Evolutionary conservation across 2,888 invertebrate species (phyloP), one percentile per base, ranked within the genome.

Genomic region (Conchocele bisecta): DNA sequence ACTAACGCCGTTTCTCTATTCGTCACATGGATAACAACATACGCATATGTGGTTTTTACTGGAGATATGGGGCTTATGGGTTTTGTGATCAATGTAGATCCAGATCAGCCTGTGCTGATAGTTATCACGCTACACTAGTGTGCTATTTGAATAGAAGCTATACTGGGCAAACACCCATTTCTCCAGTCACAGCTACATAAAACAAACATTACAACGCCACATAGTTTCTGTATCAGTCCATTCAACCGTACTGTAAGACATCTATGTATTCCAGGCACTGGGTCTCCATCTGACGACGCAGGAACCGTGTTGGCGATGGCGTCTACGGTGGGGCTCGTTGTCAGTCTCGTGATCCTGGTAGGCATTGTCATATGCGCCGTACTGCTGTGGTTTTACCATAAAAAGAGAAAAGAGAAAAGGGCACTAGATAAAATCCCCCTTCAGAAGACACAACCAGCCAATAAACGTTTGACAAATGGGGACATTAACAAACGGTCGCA

Each of bases 341-440:
- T 76, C 5, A 70, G 66, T 17, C 28, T 73, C 3, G 20, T 76
- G 9, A 28, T 76, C 13, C 31, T 76, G 9, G 28, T 76, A 7
- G 50, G 66, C 11, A 59, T 72, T 11, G 48, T 66, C 9, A 46
- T 65, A 3, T 66, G 66, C 35, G 76, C 44, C n/a, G 61, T 46
- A 15, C 66, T 72, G 5, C 24, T 76, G n/a, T 76, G 59, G 57
- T 67, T 63, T 39, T 73, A 76, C 59, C 67, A 73, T 53, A 76
- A 73, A 50, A 76, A 76, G 63, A 65, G 76, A 24, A 72, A 69
- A 35, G 54, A 76, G 22, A 58, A 53, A 24, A 57, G 51, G 15
- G 54, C 31, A n/a, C 4, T 46, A 13, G 73, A 72, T 20, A 76
- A 67, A 41, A 24, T 69, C 3, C 76, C 72, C 2, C 39, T 69